Evolutionary conservation across 2,888 invertebrate genomes (phyloP), one percentile per base, ranked within the genome.

Genomic region (Diadegma fenestrale): DNA sequence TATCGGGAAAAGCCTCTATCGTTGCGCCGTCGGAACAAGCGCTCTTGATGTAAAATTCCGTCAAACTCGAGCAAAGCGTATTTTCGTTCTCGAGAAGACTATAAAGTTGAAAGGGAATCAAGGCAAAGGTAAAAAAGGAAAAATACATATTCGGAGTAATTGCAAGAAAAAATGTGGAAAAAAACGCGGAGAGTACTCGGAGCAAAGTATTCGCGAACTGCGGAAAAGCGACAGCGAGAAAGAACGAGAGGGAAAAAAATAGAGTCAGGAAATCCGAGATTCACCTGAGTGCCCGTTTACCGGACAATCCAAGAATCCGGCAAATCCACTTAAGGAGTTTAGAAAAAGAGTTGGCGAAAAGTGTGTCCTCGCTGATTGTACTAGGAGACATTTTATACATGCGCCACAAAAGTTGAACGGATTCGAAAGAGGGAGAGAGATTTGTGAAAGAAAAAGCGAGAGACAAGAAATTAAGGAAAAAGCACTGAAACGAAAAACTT

Each of bases 301-400:
- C 64, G 73, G 48, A 76, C 45, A 75, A 80, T 80, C 81, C 81
- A 43, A 79, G 83, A 87, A 86, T 82, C 81, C 71, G 64, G 41
- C 71, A 76, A 84, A 85, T 86, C 82, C 84, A 82, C 85, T 88
- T 85, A 80, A 82, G 68, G 85, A 84, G 86, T 83, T 88, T 84
- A 81, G 69, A 82, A 76, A 85, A 86, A 86, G 86, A 87, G 87
- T 87, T 87, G 86, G 66, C 69, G 84, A 66, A 69, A 86, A 79
- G 85, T 85, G 84, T 83, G 82, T 71, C 72, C 84, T 79, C 79
- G 84, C 79, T 45, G 63, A 51, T 79, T 75, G 75, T 58, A 58
- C 58, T 26, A 22, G 66, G 43, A 63, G n/a, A 66, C 76, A 19
- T 64, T 22, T 51, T 48, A 66, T 76, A 51, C 37, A 76, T 51